Percentiles rank a stretch among this genome's conserved stretches.
phyloP scores from a whole-genome alignment of 2,797 vertebrate genomes.

The Crocidura indochinensis region DNA sequence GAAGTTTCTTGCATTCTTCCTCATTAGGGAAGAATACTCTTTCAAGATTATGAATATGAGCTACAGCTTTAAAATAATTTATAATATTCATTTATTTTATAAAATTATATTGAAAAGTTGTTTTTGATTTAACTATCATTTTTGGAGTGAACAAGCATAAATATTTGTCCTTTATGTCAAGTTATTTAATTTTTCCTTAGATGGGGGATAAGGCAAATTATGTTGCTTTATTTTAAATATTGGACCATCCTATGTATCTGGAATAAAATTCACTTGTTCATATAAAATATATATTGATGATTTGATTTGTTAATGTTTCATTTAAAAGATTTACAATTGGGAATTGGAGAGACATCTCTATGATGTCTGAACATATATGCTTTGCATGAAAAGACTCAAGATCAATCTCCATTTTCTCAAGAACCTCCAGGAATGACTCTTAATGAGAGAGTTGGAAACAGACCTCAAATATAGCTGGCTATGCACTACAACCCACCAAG shows the following conservation, averaged over 20 bases:
- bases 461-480: too few species aligned
- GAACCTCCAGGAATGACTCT: too few species aligned
- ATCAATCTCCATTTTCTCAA: too few species aligned
- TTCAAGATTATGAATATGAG: neutral
- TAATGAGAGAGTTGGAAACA: too few species aligned
- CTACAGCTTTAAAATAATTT: neutral
- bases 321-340: neutral
- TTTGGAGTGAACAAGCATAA: neutral
- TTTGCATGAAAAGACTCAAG: too few species aligned
- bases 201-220: neutral
- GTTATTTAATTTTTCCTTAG: neutral
- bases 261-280: conserved; percentile 13
- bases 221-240: conserved; percentile 24
- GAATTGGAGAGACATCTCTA: too few species aligned
- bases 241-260: neutral
- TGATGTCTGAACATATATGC: too few species aligned
- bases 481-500: too few species aligned
- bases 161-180: neutral
- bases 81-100: neutral
- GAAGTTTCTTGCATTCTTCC: neutral
- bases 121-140: neutral
- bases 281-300: neutral
- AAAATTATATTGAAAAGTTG: neutral
- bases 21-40: neutral
- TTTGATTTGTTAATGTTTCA: neutral